Percentiles rank a stretch among this genome's conserved stretches.
phyloP scores from a whole-genome alignment of 2,888 invertebrate species.

The Pseudanteris insignis region DNA sequence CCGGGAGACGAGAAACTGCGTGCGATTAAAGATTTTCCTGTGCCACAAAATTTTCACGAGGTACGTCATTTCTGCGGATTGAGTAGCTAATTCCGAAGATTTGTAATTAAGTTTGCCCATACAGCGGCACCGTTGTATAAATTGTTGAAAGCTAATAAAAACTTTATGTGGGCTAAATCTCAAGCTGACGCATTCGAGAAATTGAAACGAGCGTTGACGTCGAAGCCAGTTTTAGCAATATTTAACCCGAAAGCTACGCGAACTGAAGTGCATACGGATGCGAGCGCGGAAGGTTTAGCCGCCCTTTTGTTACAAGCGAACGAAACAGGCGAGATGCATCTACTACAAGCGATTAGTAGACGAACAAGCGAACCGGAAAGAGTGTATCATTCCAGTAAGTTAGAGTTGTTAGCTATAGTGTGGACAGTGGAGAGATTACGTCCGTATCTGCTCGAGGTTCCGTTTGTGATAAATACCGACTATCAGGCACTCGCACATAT shows the following conservation, averaged over 20 bases:
- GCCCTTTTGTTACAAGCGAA: slow-evolving; percentile 1
- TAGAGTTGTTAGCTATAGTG: not conserved
- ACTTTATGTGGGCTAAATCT: not conserved
- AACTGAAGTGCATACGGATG: slow-evolving; percentile 3
- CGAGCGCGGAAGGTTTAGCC: not conserved
- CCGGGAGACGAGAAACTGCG: slow-evolving; percentile 8
- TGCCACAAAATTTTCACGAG: slow-evolving; percentile 32
- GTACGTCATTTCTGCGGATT: slow-evolving; percentile 40
- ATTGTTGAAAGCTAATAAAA: not conserved
- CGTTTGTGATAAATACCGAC: not conserved
- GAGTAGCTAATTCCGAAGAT: slow-evolving; percentile 6
- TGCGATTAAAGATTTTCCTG: slow-evolving; percentile 13
- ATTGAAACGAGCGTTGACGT: not conserved
- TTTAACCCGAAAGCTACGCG: not conserved
- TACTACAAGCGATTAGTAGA: not conserved
- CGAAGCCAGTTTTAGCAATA: not conserved
- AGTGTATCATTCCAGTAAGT: slow-evolving; percentile 1
- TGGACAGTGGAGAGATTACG: slow-evolving; percentile 1
- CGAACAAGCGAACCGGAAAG: not conserved
- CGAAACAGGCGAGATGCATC: not conserved
- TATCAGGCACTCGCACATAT: not conserved
- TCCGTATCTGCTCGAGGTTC: not conserved
- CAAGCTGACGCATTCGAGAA: not conserved
- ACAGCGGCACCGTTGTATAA: not conserved
- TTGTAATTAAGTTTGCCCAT: not conserved